Percentiles rank a stretch among this genome's conserved stretches.
Conservation (phyloP, 2,888 invertebrate genomes). For the Cylindroiulus punctatus region DNA sequence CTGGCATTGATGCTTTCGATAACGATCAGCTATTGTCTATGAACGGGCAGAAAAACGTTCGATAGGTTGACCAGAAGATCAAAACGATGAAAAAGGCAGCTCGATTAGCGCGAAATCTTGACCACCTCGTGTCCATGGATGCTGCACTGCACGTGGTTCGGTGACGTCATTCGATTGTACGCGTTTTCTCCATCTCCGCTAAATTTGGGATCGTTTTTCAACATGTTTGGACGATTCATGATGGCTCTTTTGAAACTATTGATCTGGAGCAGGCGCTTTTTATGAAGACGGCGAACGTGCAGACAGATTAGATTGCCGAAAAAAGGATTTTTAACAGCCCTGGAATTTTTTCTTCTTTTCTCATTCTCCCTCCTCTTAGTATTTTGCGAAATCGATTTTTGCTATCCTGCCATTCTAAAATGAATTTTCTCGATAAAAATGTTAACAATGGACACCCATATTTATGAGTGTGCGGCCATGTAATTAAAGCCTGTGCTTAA, state of each 20-base stretch:
- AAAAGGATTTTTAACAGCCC: not conserved
- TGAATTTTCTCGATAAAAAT: not conserved
- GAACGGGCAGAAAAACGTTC: not conserved
- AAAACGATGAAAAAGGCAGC: not conserved
- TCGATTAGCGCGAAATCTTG: not conserved
- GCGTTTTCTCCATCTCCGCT: not conserved
- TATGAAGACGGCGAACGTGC: constrained; percentile 10
- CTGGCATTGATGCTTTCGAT: not conserved
- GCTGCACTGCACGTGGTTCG: not conserved
- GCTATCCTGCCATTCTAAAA: not conserved
- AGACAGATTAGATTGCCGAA: constrained; percentile 2
- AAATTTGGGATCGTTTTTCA: not conserved
- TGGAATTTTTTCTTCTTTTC: not conserved
- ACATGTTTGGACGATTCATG: not conserved
- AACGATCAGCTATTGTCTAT: not conserved
- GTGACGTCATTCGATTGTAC: not conserved
- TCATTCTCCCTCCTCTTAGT: not conserved
- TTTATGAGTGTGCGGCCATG: not conserved
- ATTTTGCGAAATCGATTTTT: constrained; percentile 16
- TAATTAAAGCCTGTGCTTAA: no score
- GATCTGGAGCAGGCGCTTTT: not conserved
- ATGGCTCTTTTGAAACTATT: constrained; percentile 8
- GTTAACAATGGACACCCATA: not conserved
- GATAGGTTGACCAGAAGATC: constrained; percentile 22
- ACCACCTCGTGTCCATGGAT: not conserved